Evolutionary conservation across 1,140 invertebrate species (phyloP).

Genomic region (Pseudomyrmex concolor): DNA sequence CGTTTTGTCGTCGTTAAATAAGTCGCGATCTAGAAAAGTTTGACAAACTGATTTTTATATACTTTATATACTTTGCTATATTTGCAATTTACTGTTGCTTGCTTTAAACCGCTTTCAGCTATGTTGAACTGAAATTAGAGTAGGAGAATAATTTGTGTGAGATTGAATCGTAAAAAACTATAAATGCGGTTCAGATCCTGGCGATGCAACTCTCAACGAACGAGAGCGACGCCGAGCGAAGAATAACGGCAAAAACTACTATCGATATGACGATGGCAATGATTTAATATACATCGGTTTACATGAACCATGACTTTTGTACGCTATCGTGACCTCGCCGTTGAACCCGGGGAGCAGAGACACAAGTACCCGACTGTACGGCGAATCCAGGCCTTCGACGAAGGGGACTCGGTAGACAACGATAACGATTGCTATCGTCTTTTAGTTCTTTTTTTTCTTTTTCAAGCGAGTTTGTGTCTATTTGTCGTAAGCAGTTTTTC

Average conservation of each 20-base stretch:
- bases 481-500: neutral
- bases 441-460: constrained; percentile 10
- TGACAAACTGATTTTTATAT: no score
- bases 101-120: no score
- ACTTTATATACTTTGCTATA: no score
- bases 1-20: neutral
- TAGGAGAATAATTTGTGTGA: no score
- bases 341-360: constrained; percentile 32
- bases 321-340: constrained; percentile 67
- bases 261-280: constrained; percentile 57
- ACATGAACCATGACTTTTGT: constrained; percentile 78
- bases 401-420: constrained; percentile 25
- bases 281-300: constrained; percentile 75
- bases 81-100: no score
- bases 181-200: neutral
- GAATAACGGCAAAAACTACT: constrained; percentile 42
- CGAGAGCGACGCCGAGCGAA: neutral
- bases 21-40: neutral
- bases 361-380: constrained; percentile 50
- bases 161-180: neutral
- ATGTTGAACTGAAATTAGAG: no score
- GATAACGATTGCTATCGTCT: constrained; percentile 27
- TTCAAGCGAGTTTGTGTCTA: neutral
- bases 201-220: neutral
- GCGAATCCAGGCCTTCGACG: constrained; percentile 37